These are phyloP conservation scores for Cataglyphis cursor DNA, from an alignment of 2,888 invertebrate species.

Conservation along the genomic window DNA sequence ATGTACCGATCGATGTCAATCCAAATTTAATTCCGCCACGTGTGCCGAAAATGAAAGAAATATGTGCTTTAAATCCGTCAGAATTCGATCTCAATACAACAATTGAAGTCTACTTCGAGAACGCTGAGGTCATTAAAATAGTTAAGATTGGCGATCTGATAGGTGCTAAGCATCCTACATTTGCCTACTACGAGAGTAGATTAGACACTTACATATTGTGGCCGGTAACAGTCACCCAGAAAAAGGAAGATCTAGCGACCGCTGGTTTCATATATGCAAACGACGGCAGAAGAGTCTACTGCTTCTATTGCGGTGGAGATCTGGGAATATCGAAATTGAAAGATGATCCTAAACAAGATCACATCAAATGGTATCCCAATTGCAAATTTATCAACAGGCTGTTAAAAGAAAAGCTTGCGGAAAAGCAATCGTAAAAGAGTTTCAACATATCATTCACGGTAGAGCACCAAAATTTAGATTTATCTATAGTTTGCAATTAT, in stretches of 20 bases:
- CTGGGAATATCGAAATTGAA: slow-evolving; percentile 96
- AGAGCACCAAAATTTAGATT: no score
- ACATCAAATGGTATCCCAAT: slow-evolving; percentile 95
- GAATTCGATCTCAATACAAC: slow-evolving; percentile 11
- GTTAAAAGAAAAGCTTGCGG: no score
- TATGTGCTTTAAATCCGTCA: slow-evolving; percentile 86
- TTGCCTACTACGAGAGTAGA: slow-evolving; percentile 91
- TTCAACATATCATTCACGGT: no score
- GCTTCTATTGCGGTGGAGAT: slow-evolving; percentile 97
- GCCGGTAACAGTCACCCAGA: slow-evolving; percentile 92
- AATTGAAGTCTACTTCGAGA: neutral
- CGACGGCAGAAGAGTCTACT: slow-evolving; percentile 95
- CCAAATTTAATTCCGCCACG: slow-evolving; percentile 73
- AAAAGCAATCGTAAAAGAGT: no score
- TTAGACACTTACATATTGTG: slow-evolving; percentile 92
- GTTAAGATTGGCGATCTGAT: slow-evolving; percentile 85
- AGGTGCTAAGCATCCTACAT: slow-evolving; percentile 90
- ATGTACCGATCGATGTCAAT: slow-evolving; percentile 88
- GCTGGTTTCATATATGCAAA: slow-evolving; percentile 98
- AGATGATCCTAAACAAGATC: slow-evolving; percentile 98
- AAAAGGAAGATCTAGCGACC: slow-evolving; percentile 93
- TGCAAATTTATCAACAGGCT: slow-evolving; percentile 93
- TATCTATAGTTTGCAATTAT: no score
- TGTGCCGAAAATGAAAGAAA: slow-evolving; percentile 84
- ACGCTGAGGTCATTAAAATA: neutral